Base-by-base conservation (phyloP, 1,140 invertebrate genomes). In the Diorhabda elongata region DNA sequence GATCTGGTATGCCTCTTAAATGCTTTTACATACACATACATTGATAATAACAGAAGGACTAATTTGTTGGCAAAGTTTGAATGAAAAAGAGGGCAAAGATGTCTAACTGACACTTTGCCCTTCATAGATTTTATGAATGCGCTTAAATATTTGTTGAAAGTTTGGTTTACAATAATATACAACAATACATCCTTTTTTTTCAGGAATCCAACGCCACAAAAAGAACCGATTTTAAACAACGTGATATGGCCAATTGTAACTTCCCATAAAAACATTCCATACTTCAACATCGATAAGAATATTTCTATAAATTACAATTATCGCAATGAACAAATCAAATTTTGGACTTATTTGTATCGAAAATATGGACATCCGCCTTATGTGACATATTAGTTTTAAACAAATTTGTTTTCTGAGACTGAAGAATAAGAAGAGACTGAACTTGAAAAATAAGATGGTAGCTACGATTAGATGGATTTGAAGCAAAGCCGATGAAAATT, bases 181-280 rank as follows among this genome's bases (percentile, higher is more conserved):
- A 7, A n/a, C n/a, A 56, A 7, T 6, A 56, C 6, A 7, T 56
- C 1, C n/a, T 56, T 56, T 56, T 11, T 4, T 61, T 61, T 11
- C 26, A 66, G 64, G 5, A 57, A 66, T 8, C 64, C 64, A 5
- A 66, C 64, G 6, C 64, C 64, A 42, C 11, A 5, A 42, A 42
- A 43, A 26, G 56, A 66, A 42, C 11, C 42, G 9, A 41, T 66
- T 4, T 42, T 66, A 41, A 47, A 66, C 56, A 42, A 52, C 3
- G 58, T 57, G 7, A 43, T 58, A 6, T 66, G 64, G 64, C 64
- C 64, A 43, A 42, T 41, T 6, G 64, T 66, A 2, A 43, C 7
- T 57, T 66, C 64, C 6, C 4, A n/a, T 41, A 57, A 42, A 4
- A 58, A 58, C 58, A 66, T 66, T 5, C 56, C 26, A 5, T 58